Conservation (phyloP, 2,113 vertebrate genomes). For the Columbina picui region DNA sequence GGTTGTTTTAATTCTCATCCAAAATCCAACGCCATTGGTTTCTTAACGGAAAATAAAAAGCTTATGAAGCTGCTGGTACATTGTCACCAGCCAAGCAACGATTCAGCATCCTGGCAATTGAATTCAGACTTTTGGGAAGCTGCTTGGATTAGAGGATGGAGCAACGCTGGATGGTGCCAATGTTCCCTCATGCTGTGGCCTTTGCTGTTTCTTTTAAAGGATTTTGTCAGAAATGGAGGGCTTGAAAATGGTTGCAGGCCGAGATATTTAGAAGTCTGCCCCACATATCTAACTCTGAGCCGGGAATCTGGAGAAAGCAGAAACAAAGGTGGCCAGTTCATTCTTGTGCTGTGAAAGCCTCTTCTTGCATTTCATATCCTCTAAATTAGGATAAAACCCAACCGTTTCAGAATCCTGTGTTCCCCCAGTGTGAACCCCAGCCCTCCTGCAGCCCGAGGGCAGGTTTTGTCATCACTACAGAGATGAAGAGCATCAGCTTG, state of each 20-base stretch:
- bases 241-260: neutral
- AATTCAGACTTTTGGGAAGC: conserved; percentile 60
- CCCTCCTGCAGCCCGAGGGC: neutral
- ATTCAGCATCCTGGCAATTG: conserved; percentile 47
- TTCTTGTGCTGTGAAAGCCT: neutral
- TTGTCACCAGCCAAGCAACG: conserved; percentile 27
- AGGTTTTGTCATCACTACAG: neutral
- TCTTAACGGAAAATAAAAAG: neutral
- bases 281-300: rapidly evolving
- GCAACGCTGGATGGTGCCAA: neutral
- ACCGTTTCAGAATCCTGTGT: neutral
- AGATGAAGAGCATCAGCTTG: neutral
- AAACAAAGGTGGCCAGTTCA: neutral
- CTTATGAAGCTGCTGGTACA: conserved; percentile 34
- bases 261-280: neutral
- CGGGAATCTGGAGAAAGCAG: neutral
- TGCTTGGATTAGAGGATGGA: neutral
- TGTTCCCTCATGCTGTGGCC: neutral
- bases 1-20: neutral
- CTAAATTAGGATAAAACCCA: neutral
- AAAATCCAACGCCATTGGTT: neutral
- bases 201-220: conserved; percentile 10
- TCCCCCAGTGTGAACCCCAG: neutral
- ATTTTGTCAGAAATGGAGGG: neutral
- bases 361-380: neutral